A percentile compares a stretch with the other conserved stretches of the same genome.
Conservation (phyloP, 2,113 vertebrate species). For the Nesoenas mayeri region DNA sequence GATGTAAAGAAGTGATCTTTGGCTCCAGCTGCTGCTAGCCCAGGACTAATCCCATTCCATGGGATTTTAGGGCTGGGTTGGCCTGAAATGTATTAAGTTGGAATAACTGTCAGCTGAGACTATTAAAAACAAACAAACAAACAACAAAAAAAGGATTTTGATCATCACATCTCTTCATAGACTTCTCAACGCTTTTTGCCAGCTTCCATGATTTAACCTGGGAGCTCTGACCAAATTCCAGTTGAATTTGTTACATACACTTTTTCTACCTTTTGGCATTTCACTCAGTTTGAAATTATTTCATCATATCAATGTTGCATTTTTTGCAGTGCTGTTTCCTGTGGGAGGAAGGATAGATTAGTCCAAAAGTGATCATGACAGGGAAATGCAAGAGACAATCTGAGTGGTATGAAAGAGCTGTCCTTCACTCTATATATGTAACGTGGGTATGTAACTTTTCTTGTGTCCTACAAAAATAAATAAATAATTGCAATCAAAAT, state of each 20-base stretch:
- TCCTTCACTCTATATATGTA: background rate
- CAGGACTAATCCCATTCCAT: background rate
- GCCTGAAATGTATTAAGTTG: background rate
- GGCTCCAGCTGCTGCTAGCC: background rate
- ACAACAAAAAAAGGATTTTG: background rate
- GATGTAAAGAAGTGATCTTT: background rate
- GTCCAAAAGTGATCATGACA: background rate
- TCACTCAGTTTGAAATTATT: background rate
- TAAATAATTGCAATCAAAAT: background rate
- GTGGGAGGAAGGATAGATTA: background rate
- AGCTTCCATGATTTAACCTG: background rate
- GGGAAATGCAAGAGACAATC: background rate
- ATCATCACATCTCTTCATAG: background rate
- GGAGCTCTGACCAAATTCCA: background rate
- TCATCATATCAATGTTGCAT: background rate
- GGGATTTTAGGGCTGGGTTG: background rate
- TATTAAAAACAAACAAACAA: background rate
- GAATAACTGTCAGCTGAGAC: background rate
- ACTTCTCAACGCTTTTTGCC: background rate
- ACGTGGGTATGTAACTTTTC: background rate
- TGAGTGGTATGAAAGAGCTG: background rate
- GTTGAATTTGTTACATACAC: background rate
- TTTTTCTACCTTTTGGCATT: background rate
- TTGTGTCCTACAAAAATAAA: background rate
- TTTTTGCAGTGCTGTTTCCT: background rate